Evolutionary conservation across 2,888 invertebrate genomes (phyloP).

Genomic region (Galeopsomyia nigrocyanea): DNA sequence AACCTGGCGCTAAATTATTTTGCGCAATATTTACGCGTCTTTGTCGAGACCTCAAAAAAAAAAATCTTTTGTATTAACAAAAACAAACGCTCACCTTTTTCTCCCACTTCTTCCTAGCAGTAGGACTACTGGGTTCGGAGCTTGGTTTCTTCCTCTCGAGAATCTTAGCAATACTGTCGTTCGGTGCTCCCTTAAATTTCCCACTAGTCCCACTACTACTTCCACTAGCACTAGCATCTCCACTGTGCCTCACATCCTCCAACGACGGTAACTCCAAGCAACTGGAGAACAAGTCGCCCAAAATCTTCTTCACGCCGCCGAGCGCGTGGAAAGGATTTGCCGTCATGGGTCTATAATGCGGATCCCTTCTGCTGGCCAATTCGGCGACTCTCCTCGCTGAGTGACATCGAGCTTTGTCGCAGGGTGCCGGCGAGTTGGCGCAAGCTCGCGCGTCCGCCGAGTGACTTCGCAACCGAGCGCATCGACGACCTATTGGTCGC

Average conservation of each 20-base stretch:
- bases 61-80: neutral
- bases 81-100: slow-evolving; percentile 57
- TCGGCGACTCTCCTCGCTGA: slow-evolving; percentile 80
- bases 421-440: slow-evolving; percentile 71
- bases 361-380: slow-evolving; percentile 88
- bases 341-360: slow-evolving; percentile 81
- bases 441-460: slow-evolving; percentile 65
- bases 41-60: neutral
- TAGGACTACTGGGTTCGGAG: slow-evolving; percentile 67
- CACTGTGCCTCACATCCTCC: slow-evolving; percentile 70
- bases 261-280: slow-evolving; percentile 85
- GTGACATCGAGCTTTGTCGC: slow-evolving; percentile 82
- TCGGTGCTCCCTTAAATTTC: slow-evolving; percentile 63
- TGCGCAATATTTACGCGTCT: neutral
- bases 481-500: slow-evolving; percentile 47
- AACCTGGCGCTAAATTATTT: neutral
- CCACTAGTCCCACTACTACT: slow-evolving; percentile 66
- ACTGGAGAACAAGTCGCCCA: slow-evolving; percentile 82
- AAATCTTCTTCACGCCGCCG: slow-evolving; percentile 83
- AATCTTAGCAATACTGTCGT: slow-evolving; percentile 65
- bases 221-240: slow-evolving; percentile 68
- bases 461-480: slow-evolving; percentile 60
- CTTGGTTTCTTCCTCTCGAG: slow-evolving; percentile 65
- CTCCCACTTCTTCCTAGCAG: slow-evolving; percentile 67
- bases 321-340: slow-evolving; percentile 82